Conservation (phyloP, 2,113 vertebrate species). For the Micromys minutus region DNA sequence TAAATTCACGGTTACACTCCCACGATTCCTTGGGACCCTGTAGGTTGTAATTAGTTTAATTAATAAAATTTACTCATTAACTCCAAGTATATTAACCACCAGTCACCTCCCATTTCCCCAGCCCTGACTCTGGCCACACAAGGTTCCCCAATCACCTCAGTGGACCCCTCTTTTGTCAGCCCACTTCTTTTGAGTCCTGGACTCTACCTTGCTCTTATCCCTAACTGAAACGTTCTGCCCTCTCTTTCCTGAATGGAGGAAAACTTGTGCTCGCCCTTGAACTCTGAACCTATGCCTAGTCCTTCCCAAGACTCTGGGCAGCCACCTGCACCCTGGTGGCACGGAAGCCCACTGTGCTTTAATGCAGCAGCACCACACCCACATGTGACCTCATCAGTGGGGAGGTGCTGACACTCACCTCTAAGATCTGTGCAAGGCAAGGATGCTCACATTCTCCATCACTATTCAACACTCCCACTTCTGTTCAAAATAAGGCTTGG, state of each 20-base stretch:
- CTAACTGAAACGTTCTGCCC: background rate
- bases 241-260: background rate
- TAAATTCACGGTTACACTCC: too few relatives aligned
- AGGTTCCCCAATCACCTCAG: background rate
- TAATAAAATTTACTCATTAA: background rate
- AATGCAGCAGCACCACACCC: background rate
- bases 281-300: background rate
- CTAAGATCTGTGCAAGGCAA: background rate
- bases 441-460: background rate
- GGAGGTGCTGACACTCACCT: background rate
- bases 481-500: background rate
- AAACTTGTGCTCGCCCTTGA: background rate
- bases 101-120: background rate
- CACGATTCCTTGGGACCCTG: background rate
- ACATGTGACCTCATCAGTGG: background rate
- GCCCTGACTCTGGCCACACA: background rate
- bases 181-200: background rate
- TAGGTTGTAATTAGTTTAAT: background rate
- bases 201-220: background rate
- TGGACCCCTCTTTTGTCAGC: background rate
- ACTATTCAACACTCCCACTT: background rate
- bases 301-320: background rate
- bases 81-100: background rate
- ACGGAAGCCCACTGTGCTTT: background rate
- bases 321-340: background rate